Conservation (phyloP, 2,797 vertebrate species). For the Atherinosoma microstoma region DNA sequence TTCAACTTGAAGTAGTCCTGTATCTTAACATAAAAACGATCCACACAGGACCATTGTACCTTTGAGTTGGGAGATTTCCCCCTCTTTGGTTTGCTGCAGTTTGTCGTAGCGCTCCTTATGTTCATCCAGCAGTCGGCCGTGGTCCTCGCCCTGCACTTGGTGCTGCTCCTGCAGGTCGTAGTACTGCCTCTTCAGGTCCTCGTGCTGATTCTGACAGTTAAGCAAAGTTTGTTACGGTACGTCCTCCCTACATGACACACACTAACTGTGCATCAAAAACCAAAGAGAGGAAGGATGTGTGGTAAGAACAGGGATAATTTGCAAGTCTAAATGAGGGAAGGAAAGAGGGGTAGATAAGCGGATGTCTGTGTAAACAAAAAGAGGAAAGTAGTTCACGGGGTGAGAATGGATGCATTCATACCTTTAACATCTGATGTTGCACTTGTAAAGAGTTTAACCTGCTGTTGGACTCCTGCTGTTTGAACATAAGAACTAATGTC, state of each 20-base stretch:
- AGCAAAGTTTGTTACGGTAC: neutral
- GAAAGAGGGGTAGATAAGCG: neutral
- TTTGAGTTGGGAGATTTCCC: constrained; percentile 91
- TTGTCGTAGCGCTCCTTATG: constrained; percentile 89
- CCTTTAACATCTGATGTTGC: constrained; percentile 99
- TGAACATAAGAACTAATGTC: constrained; percentile 24
- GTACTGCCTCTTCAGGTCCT: constrained; percentile 94
- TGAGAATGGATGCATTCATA: constrained; percentile 8
- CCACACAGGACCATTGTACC: constrained; percentile 75
- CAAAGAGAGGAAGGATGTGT: constrained; percentile 25
- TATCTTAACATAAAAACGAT: neutral
- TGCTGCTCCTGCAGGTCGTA: constrained; percentile 92
- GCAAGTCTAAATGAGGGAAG: neutral
- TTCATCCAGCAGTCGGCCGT: constrained; percentile 87
- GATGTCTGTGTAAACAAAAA: neutral
- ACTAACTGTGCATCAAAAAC: neutral
- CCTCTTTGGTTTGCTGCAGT: constrained; percentile 90
- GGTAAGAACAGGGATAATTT: neutral
- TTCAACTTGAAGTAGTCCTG: neutral
- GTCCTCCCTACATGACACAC: neutral
- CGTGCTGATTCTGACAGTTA: constrained; percentile 90
- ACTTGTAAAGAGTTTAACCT: constrained; percentile 91
- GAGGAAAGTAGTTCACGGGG: neutral
- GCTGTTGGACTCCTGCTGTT: constrained; percentile 92
- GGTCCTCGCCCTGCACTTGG: constrained; percentile 89